Conservation (phyloP, 2,113 vertebrate genomes). For the Procapra przewalskii region DNA sequence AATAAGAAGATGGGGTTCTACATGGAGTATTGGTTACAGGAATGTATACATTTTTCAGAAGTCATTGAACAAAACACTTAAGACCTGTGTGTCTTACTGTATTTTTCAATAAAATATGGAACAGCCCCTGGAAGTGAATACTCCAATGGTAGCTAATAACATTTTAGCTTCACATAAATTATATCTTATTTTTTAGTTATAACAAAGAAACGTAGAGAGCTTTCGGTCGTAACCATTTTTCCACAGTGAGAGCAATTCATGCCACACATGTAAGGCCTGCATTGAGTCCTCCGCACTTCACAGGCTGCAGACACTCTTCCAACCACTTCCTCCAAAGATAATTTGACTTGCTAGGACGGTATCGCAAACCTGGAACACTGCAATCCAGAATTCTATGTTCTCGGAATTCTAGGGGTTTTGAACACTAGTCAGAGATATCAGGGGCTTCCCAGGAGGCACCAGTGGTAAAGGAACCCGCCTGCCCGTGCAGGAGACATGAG, state of each 20-base stretch:
- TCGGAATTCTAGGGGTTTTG: background rate
- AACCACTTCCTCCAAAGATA: background rate
- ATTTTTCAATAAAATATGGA: background rate
- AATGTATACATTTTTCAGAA: background rate
- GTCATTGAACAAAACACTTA: background rate
- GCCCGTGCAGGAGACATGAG: rapidly evolving
- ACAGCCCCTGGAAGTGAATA: background rate
- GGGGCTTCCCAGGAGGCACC: background rate
- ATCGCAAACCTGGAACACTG: background rate
- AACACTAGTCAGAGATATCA: background rate
- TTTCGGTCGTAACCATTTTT: background rate
- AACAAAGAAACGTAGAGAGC: background rate
- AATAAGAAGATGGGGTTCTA: background rate
- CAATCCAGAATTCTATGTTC: background rate
- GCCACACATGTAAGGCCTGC: background rate
- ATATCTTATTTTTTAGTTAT: background rate
- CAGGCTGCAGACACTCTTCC: background rate
- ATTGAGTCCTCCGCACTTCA: background rate
- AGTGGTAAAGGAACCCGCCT: background rate
- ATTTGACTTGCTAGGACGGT: background rate
- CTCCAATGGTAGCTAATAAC: background rate
- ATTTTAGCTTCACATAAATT: slow-evolving; percentile 6
- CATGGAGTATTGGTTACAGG: rapidly evolving
- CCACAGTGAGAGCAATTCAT: background rate
- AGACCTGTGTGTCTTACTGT: background rate